Evolutionary conservation across 1,140 invertebrate genomes (phyloP).

Genomic region (Temnothorax longispinosus): DNA sequence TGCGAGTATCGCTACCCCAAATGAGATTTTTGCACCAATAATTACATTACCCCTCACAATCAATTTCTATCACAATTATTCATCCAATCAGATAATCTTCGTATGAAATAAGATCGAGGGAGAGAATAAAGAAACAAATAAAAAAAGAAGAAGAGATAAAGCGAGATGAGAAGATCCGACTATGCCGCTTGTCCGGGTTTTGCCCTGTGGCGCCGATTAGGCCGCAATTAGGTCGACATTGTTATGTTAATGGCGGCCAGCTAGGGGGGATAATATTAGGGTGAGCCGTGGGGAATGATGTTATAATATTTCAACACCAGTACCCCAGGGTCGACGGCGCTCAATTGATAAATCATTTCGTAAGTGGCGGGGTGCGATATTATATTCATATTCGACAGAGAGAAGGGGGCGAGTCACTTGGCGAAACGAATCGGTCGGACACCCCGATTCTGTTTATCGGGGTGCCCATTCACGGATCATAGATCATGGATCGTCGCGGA

Average conservation of each 20-base stretch:
- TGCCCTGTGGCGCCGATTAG: constrained; percentile 81
- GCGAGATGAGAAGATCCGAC: constrained; percentile 36
- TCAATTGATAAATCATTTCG: constrained; percentile 84
- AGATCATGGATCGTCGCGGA: constrained; percentile 69
- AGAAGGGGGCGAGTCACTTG: constrained; percentile 25
- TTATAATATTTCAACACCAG: constrained; percentile 86
- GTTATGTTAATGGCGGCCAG: constrained; percentile 83
- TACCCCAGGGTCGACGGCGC: constrained; percentile 78
- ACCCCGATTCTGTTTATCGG: constrained; percentile 66
- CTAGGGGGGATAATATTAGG: constrained; percentile 81
- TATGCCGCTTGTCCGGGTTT: constrained; percentile 64
- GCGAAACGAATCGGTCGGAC: constrained; percentile 38
- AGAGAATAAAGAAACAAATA: constrained; percentile 1
- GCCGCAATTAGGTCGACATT: constrained; percentile 84
- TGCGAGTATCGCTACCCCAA: background rate
- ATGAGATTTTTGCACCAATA: constrained; percentile 10
- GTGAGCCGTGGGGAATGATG: constrained; percentile 80
- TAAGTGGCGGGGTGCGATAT: constrained; percentile 80
- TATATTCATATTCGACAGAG: constrained; percentile 77
- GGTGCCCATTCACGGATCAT: constrained; percentile 73
- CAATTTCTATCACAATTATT: constrained; percentile 2
- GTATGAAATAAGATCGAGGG: constrained; percentile 19
- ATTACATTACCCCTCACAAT: background rate
- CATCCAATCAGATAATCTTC: constrained; percentile 33
- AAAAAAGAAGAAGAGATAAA: background rate